These are phyloP conservation scores for Leptothorax acervorum DNA, from an alignment of 2,888 invertebrate genomes.

Conservation along the genomic window DNA sequence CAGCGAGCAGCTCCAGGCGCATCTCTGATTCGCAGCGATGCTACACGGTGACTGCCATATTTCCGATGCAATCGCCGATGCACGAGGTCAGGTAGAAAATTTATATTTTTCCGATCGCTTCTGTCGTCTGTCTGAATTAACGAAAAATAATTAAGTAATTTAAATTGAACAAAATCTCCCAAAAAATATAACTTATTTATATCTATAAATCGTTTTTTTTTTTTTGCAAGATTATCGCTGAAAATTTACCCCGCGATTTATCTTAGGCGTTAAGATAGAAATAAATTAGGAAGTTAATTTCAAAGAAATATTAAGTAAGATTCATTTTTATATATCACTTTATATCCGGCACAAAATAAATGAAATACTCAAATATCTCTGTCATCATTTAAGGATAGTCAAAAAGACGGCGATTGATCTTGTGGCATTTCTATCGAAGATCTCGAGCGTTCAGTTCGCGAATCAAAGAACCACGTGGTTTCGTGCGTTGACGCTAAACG, in stretches of 20 bases:
- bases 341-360: not conserved
- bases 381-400: not conserved
- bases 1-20: conserved; percentile 51
- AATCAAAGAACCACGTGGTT: not conserved
- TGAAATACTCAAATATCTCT: not conserved
- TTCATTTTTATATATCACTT: not conserved
- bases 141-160: not conserved
- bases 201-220: not conserved
- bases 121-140: not conserved
- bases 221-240: not conserved
- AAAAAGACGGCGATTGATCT: not conserved
- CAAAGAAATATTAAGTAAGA: not conserved
- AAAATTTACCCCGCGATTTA: not conserved
- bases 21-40: conserved; percentile 40
- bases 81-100: not conserved
- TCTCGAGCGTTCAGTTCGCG: not conserved
- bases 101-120: not conserved
- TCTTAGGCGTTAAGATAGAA: not conserved
- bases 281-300: not conserved
- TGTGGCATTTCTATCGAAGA: not conserved
- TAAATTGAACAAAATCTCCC: not conserved
- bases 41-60: conserved; percentile 4
- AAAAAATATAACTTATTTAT: not conserved
- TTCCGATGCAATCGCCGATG: not conserved
- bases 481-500: conserved; percentile 49